Conservation (phyloP, 2,797 vertebrate species). For the Characodon lateralis region DNA sequence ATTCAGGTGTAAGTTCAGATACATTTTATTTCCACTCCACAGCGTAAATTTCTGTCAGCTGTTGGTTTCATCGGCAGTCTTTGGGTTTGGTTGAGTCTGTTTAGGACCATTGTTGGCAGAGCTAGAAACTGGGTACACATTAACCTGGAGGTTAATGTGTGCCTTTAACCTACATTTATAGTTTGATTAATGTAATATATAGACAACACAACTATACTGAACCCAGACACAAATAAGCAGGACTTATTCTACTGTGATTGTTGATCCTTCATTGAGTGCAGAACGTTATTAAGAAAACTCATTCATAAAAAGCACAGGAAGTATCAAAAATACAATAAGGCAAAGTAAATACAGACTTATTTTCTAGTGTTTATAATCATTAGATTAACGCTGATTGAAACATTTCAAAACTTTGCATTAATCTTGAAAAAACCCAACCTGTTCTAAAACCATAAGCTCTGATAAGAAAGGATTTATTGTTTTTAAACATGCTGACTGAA, state of each 20-base stretch:
- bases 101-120: background rate
- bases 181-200: background rate
- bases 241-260: background rate
- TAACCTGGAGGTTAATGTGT: constrained; percentile 31
- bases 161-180: no score
- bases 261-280: background rate
- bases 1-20: background rate
- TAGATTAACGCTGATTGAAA: background rate
- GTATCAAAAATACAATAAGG: background rate
- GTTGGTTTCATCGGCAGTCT: no score
- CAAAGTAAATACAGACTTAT: background rate
- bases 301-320: background rate
- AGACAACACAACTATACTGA: background rate
- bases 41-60: no score
- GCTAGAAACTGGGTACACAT: background rate
- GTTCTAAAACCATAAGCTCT: rapidly evolving
- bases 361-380: background rate
- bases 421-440: background rate
- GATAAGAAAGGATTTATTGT: background rate
- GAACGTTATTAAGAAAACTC: background rate
- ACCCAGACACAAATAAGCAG: background rate
- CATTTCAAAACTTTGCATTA: background rate
- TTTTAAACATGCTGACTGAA: background rate
- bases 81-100: background rate
- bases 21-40: no score